phyloP scores from a whole-genome alignment of 2,113 vertebrate species.

The Gorilla gorilla region DNA sequence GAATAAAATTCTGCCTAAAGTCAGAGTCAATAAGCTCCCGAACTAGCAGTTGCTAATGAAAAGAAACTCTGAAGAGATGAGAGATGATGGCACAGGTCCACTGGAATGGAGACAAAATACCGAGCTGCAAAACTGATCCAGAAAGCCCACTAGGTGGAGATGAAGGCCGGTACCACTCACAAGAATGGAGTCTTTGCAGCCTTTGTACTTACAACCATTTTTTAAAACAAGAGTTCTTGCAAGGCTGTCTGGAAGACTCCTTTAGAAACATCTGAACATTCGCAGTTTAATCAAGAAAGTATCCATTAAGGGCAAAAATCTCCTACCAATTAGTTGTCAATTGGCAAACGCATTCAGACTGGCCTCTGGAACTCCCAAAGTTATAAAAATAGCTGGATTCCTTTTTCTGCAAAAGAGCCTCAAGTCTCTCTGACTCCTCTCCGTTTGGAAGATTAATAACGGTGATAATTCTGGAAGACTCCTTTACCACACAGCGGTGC shows the following conservation, averaged over 20 bases:
- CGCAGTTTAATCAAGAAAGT: background rate
- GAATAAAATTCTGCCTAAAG: slow-evolving; percentile 15
- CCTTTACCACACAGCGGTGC: background rate
- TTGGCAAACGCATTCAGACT: background rate
- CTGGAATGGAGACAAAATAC: background rate
- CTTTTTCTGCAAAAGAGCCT: background rate
- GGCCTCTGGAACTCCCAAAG: background rate
- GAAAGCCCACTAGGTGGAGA: background rate
- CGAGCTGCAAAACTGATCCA: background rate
- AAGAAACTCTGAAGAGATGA: background rate
- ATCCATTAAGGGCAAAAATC: background rate
- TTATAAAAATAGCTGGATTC: background rate
- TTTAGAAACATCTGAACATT: background rate
- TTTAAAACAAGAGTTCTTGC: background rate
- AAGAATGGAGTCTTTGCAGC: background rate
- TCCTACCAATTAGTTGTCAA: background rate
- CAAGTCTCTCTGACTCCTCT: background rate
- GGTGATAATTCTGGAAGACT: background rate
- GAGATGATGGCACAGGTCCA: background rate
- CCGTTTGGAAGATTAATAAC: background rate
- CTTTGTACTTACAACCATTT: background rate
- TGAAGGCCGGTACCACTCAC: background rate
- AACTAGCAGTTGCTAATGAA: background rate
- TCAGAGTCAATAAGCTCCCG: background rate
- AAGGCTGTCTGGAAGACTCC: background rate